A percentile compares a stretch with the other conserved stretches of the same genome.
phyloP scores from a whole-genome alignment of 92 coral and sea anemone species.

The Plumapathes pennacea region DNA sequence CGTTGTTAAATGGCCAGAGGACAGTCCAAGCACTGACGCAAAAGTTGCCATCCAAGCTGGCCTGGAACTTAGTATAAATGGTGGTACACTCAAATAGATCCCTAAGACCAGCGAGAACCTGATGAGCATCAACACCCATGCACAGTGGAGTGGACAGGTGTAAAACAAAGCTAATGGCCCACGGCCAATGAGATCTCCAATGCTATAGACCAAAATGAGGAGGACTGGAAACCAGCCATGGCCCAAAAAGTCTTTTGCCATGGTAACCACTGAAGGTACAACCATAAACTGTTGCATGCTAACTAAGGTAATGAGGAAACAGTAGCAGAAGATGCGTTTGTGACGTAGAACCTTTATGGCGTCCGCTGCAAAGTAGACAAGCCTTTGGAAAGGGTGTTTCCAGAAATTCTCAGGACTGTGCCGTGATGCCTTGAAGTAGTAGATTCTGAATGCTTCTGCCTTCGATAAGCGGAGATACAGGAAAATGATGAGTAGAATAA shows the following conservation, averaged over 20 bases:
- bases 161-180: conserved; percentile 81
- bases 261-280: conserved; percentile 82
- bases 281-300: conserved; percentile 81
- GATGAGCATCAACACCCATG: conserved; percentile 74
- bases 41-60: conserved; percentile 96
- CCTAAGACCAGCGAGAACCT: conserved; percentile 73
- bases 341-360: conserved; percentile 73
- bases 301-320: conserved; percentile 70
- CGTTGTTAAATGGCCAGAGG: conserved; percentile 85
- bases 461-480: conserved; percentile 65
- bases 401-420: conserved; percentile 60
- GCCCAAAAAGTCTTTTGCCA: conserved; percentile 88
- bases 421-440: conserved; percentile 64
- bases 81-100: conserved; percentile 86
- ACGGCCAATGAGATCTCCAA: conserved; percentile 84
- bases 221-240: conserved; percentile 89
- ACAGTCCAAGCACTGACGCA: conserved; percentile 81
- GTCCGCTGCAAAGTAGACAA: conserved; percentile 69
- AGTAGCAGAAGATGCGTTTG: conserved; percentile 83
- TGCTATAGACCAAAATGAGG: conserved; percentile 69
- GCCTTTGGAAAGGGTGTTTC: conserved; percentile 64
- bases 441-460: conserved; percentile 73
- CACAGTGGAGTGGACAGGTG: conserved; percentile 71
- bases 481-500: conserved; percentile 57
- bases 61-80: conserved; percentile 66